Conservation (phyloP, 2,113 vertebrate genomes). For the Recurvirostra avosetta region DNA sequence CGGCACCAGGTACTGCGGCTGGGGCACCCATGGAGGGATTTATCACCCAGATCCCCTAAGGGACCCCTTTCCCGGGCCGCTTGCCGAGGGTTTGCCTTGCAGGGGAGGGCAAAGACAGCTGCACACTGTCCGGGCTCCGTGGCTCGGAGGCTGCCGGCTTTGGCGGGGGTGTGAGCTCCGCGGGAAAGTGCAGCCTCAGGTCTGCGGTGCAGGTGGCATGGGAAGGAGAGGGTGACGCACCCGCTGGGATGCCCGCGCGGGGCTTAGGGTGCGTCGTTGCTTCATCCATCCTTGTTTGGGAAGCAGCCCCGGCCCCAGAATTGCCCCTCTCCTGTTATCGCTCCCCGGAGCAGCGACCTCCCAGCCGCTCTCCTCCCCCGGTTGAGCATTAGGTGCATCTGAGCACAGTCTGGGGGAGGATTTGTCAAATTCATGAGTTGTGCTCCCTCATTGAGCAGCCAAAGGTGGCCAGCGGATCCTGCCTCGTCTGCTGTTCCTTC, state of each 20-base stretch:
- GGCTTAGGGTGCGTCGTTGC: background rate
- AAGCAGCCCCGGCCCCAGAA: background rate
- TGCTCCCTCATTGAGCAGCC: background rate
- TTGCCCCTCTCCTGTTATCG: background rate
- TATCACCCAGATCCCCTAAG: background rate
- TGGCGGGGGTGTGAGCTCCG: background rate
- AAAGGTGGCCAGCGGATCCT: background rate
- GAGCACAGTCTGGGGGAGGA: background rate
- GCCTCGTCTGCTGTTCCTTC: background rate
- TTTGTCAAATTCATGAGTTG: background rate
- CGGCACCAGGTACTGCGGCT: too few relatives aligned
- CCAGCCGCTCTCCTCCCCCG: background rate
- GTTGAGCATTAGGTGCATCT: background rate
- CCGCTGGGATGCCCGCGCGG: rapidly evolving
- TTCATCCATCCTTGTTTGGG: background rate
- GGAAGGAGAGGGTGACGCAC: background rate
- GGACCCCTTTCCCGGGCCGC: background rate
- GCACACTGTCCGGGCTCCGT: background rate
- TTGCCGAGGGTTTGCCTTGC: background rate
- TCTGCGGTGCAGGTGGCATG: background rate
- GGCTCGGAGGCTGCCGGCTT: rapidly evolving
- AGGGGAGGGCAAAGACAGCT: background rate
- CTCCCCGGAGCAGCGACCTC: background rate
- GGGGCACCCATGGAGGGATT: background rate
- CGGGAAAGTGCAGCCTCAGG: background rate